A percentile compares a stretch with the other conserved stretches of the same genome.
These are phyloP conservation scores for Catostylus mosaicus DNA, from an alignment of 30 jellyfish, hydroid and myxozoan genomes.

Conservation along the genomic window DNA sequence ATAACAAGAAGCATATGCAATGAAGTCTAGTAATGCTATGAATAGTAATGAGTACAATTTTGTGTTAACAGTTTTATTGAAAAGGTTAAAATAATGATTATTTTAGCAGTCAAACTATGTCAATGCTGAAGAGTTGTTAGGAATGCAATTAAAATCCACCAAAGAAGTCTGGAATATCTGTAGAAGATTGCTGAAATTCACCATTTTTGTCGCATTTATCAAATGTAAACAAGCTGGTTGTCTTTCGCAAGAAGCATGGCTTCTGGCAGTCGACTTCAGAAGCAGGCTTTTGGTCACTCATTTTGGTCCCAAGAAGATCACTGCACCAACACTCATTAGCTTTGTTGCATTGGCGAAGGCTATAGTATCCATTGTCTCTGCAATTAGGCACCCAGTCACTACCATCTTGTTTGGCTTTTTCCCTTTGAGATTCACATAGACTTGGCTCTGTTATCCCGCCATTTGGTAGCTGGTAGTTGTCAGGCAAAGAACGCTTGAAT, in stretches of 20 bases:
- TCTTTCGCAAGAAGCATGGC: conserved; percentile 11
- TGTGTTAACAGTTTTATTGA: too few relatives aligned
- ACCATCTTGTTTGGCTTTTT: not conserved
- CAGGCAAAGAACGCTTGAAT: too few relatives aligned
- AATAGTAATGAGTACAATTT: too few relatives aligned
- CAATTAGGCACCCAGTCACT: not conserved
- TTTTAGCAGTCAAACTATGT: too few relatives aligned
- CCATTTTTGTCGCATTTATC: not conserved
- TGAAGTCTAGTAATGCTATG: too few relatives aligned
- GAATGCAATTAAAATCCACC: not conserved
- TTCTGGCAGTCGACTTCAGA: not conserved
- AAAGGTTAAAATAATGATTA: too few relatives aligned
- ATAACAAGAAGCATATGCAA: too few relatives aligned
- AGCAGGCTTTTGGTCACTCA: too few relatives aligned
- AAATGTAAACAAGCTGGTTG: not conserved
- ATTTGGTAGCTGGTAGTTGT: not conserved
- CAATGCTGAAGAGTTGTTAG: too few relatives aligned
- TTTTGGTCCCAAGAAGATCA: too few relatives aligned
- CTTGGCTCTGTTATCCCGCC: not conserved
- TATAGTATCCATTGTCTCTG: not conserved
- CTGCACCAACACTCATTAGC: not conserved
- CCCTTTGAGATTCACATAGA: not conserved
- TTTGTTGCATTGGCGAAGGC: not conserved
- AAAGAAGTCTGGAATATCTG: not conserved
- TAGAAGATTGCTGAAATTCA: not conserved